phyloP scores from a whole-genome alignment of 2,888 invertebrate species.

The Boloria euphrosyne region DNA sequence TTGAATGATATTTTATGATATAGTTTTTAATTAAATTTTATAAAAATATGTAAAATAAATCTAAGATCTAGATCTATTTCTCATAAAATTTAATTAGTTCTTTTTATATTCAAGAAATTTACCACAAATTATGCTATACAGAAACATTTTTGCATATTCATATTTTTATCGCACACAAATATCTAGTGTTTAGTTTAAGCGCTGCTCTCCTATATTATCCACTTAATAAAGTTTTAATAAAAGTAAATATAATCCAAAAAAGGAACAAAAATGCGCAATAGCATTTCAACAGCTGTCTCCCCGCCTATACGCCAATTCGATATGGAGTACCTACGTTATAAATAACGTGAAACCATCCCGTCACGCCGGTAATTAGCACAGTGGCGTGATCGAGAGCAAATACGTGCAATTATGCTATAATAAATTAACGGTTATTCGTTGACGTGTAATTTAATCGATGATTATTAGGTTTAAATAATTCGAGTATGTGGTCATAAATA shows the following conservation, averaged over 20 bases:
- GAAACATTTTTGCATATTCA: too few relatives aligned
- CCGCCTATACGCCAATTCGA: neutral
- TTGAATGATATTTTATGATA: too few relatives aligned
- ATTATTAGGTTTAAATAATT: neutral
- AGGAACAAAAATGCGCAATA: neutral
- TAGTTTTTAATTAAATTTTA: too few relatives aligned
- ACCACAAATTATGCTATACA: too few relatives aligned
- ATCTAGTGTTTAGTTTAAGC: neutral
- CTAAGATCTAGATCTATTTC: too few relatives aligned
- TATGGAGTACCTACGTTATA: neutral
- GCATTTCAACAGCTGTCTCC: neutral
- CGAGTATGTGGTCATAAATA: too few relatives aligned
- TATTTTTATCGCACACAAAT: too few relatives aligned
- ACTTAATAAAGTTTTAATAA: neutral
- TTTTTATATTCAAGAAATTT: too few relatives aligned
- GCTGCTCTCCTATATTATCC: neutral
- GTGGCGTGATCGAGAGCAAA: neutral
- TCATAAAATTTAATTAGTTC: too few relatives aligned
- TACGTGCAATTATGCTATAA: neutral
- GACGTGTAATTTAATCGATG: conserved; percentile 3
- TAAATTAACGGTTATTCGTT: conserved; percentile 13
- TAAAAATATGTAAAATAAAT: too few relatives aligned
- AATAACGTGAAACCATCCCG: conserved; percentile 7
- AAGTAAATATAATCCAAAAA: neutral
- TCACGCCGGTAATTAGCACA: conserved; percentile 6